These are phyloP conservation scores for Falco biarmicus DNA, from an alignment of 2,797 vertebrate species.

Conservation along the genomic window DNA sequence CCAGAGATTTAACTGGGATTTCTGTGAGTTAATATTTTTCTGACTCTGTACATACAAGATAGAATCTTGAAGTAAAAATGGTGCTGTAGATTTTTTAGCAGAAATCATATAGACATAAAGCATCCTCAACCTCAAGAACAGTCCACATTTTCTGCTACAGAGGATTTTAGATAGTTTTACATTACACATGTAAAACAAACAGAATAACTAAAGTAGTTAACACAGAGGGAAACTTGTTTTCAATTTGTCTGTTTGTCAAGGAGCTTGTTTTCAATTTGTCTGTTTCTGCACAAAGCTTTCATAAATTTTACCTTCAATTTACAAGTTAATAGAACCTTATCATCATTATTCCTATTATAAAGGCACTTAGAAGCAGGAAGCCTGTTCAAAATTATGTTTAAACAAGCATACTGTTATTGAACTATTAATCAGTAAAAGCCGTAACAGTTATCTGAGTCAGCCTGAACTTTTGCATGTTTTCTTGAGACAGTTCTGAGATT, in stretches of 20 bases:
- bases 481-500: conserved; percentile 39
- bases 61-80: background rate
- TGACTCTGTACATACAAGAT: background rate
- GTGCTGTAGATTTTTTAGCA: background rate
- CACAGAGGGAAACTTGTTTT: background rate
- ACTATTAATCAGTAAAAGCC: conserved; percentile 13
- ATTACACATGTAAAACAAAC: background rate
- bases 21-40: background rate
- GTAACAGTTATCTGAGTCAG: background rate
- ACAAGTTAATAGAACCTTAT: conserved; percentile 19
- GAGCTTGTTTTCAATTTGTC: background rate
- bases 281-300: background rate
- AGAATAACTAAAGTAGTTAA: background rate
- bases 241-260: background rate
- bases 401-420: conserved; percentile 39
- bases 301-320: background rate
- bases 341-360: background rate
- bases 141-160: background rate
- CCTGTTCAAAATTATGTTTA: conserved; percentile 9
- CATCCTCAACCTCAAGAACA: background rate
- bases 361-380: background rate
- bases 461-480: conserved; percentile 54
- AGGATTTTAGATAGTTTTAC: background rate
- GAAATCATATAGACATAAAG: background rate
- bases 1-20: background rate